Conservation (phyloP, 2,113 vertebrate genomes). For the Callipepla squamata region DNA sequence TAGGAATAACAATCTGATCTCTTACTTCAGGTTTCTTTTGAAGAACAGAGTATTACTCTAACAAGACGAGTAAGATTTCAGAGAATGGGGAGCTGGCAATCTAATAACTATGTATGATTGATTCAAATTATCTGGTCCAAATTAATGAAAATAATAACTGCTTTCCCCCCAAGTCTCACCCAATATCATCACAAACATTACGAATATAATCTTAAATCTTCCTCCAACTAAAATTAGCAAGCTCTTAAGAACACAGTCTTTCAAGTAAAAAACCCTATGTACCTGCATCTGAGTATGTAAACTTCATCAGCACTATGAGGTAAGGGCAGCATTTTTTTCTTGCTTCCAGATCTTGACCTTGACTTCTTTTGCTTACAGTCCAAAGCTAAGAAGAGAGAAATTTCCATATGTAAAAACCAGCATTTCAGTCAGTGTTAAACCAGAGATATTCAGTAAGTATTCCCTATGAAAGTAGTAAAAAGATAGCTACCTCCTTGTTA, state of each 20-base stretch:
- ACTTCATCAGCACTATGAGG: constrained; percentile 94
- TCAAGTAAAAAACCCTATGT: constrained; percentile 27
- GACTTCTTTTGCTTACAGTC: constrained; percentile 93
- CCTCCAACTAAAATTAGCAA: neutral
- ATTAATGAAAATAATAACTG: neutral
- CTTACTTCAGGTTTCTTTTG: neutral
- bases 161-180: neutral
- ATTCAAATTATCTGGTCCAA: neutral
- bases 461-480: neutral
- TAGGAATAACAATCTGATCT: neutral
- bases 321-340: constrained; percentile 89
- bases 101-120: neutral
- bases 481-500: constrained; percentile 15
- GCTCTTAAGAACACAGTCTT: neutral
- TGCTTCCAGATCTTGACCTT: constrained; percentile 91
- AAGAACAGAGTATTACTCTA: neutral
- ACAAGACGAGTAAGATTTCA: neutral
- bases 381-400: constrained; percentile 82
- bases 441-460: constrained; percentile 19
- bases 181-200: neutral
- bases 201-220: neutral
- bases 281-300: constrained; percentile 97
- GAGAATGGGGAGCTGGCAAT: neutral
- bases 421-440: constrained; percentile 17
- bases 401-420: constrained; percentile 56